Conservation (phyloP, 2,888 invertebrate species). For the Dascillus cervinus region DNA sequence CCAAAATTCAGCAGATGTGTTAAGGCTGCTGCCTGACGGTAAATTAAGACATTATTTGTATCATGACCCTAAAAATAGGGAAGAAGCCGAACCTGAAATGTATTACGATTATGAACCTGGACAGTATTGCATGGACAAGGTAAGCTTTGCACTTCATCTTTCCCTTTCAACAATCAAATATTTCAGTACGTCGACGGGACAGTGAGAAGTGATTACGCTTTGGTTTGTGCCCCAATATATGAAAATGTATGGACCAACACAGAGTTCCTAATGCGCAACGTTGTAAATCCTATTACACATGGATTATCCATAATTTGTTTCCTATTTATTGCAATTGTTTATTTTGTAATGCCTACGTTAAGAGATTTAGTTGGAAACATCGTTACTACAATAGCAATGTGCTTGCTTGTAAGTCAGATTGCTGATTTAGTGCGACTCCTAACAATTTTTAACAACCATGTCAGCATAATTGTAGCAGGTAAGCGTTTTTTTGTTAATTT, state of each 20-base stretch:
- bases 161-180: no score
- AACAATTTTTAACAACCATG: slow-evolving; percentile 71
- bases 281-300: slow-evolving; percentile 71
- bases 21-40: slow-evolving; percentile 62
- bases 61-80: slow-evolving; percentile 42
- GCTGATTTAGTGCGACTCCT: slow-evolving; percentile 73
- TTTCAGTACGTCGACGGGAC: slow-evolving; percentile 50
- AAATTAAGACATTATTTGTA: slow-evolving; percentile 66
- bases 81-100: slow-evolving; percentile 40
- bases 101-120: slow-evolving; percentile 66
- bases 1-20: slow-evolving; percentile 50
- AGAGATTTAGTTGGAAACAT: slow-evolving; percentile 79
- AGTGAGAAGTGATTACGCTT: slow-evolving; percentile 57
- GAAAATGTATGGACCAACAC: slow-evolving; percentile 65
- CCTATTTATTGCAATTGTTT: slow-evolving; percentile 66
- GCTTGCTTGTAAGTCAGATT: slow-evolving; percentile 67
- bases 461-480: slow-evolving; percentile 73
- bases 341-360: slow-evolving; percentile 75
- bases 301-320: slow-evolving; percentile 63
- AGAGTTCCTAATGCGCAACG: slow-evolving; percentile 64
- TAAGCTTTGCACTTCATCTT: no score
- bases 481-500: slow-evolving; percentile 2
- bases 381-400: slow-evolving; percentile 71
- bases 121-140: slow-evolving; percentile 78
- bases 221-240: slow-evolving; percentile 66